Evolutionary conservation across 2,888 invertebrate genomes (phyloP).

Genomic region (Oxycera nigricornis): DNA sequence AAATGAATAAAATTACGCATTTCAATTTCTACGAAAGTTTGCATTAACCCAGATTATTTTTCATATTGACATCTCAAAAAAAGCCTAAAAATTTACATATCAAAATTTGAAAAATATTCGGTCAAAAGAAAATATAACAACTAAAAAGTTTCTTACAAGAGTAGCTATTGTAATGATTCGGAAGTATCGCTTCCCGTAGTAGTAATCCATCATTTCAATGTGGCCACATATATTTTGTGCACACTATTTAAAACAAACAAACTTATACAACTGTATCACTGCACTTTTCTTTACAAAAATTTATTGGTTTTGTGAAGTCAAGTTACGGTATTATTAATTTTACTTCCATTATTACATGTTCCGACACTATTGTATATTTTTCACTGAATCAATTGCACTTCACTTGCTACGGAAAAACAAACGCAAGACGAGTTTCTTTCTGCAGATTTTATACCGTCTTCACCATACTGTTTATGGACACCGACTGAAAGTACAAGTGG

Average conservation of each 20-base stretch:
- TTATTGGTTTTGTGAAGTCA: neutral
- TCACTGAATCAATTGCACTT: neutral
- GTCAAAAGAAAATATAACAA: conserved; percentile 42
- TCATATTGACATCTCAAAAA: too few relatives aligned
- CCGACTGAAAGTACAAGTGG: conserved; percentile 22
- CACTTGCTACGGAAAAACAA: neutral
- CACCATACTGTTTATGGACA: neutral
- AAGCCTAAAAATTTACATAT: too few relatives aligned
- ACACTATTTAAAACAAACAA: neutral
- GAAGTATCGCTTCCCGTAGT: neutral
- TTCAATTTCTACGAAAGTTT: too few relatives aligned
- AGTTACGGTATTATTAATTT: neutral
- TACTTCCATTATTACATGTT: neutral
- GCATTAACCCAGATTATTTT: too few relatives aligned
- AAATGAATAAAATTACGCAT: too few relatives aligned
- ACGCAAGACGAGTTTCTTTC: neutral
- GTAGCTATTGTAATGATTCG: neutral
- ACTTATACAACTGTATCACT: neutral
- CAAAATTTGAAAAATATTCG: too few relatives aligned
- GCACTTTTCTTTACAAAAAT: neutral
- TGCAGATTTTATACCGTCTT: neutral
- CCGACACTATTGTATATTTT: neutral
- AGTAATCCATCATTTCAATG: conserved; percentile 26
- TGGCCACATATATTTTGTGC: neutral
- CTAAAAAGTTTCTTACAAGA: conserved; percentile 14